Base-by-base conservation (phyloP, 2,888 invertebrate genomes). In the Druceiella hillmani region DNA sequence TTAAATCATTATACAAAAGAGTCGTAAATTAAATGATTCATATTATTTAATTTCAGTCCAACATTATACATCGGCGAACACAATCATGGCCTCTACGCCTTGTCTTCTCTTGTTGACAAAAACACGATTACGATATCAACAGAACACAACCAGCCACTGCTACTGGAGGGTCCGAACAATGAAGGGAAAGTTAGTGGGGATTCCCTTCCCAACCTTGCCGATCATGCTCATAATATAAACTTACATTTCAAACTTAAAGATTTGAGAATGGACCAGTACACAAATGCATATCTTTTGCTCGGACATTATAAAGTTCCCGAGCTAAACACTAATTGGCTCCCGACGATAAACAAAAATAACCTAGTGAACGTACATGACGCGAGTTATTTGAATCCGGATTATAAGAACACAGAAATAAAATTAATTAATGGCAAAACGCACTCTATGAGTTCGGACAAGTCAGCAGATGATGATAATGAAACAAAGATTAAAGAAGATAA, bases 71-170 rank as follows among this genome's bases (percentile, higher is more conserved):
- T 98, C 40, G 98, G 97, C 1, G 89, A 95, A 57, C 74, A 75
- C 32, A 72, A 78, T 43, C 79, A 86, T 53, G 95, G 95, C 0
- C 66, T 93, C 1, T 98, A 95, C 64, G 98, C 97, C 0, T 63
- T 97, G 35, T 90, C 93, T 2, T 89, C 94, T 0, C 67, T 94
- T 14, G 93, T 94, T 2, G 95, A 97, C 67, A 88, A 93, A 53
- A 82, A 84, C 48, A 86, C 88, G 3, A 85, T 88, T 7, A 86
- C 90, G 4, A 87, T 91, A 60, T 78, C 81, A 1, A 77, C 82
- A 3, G 78, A 81, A 2, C 83, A 81, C 52, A 75, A 81, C 25
- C 75, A 71, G 9, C 81, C 83, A 0, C 69, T 87, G 38, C 66
- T 90, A 7, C 59, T 90, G 1, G 87, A 85, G 55, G 90, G 90